These are phyloP conservation scores for Grallaria varia DNA, from an alignment of 2,113 vertebrate genomes.

Conservation along the genomic window DNA sequence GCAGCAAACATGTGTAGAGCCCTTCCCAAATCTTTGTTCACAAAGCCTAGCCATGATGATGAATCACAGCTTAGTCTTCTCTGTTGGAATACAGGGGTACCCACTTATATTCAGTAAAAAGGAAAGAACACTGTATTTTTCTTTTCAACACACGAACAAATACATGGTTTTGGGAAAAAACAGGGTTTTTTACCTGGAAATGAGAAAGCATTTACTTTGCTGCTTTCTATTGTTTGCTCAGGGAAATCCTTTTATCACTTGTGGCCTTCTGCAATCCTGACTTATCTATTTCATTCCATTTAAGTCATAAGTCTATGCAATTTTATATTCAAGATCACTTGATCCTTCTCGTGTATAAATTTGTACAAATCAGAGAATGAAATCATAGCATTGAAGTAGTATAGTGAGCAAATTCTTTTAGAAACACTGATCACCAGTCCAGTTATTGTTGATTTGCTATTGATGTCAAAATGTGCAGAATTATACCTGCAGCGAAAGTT, in stretches of 20 bases:
- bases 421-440: background rate
- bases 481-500: background rate
- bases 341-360: background rate
- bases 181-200: background rate
- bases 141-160: background rate
- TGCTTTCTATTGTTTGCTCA: background rate
- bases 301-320: background rate
- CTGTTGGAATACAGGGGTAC: background rate
- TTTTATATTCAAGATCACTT: background rate
- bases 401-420: background rate
- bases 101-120: background rate
- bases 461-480: background rate
- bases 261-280: background rate
- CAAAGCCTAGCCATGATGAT: too few species aligned
- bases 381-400: background rate
- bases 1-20: too few species aligned
- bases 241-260: background rate
- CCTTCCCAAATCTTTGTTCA: too few species aligned
- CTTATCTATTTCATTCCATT: background rate
- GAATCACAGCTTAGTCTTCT: background rate
- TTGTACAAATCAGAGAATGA: background rate
- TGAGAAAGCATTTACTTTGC: accelerated
- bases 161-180: background rate
- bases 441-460: background rate
- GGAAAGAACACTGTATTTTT: background rate